Conservation (phyloP, 1,140 invertebrate species). For the Zaprionus inermis region DNA sequence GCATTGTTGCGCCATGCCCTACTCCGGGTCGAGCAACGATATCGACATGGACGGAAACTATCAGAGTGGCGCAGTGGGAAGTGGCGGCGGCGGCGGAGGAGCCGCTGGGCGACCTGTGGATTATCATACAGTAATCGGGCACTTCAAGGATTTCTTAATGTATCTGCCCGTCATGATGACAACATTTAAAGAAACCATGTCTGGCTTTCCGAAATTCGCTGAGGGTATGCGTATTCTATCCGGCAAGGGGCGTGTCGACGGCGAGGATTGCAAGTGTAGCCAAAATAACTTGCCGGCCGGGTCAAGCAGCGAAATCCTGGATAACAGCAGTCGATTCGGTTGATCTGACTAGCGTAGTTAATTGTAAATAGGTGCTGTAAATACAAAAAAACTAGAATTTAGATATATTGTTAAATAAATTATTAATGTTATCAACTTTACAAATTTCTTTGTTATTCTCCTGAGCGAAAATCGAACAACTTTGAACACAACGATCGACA, state of each 20-base stretch:
- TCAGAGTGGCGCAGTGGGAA: conserved; percentile 20
- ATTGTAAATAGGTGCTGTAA: conserved; percentile 47
- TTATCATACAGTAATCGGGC: conserved; percentile 72
- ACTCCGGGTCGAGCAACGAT: conserved; percentile 47
- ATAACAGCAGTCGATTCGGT: conserved; percentile 60
- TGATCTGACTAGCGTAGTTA: conserved; percentile 7
- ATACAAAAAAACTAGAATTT: neutral
- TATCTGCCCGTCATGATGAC: conserved; percentile 82
- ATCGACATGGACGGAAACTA: conserved; percentile 56
- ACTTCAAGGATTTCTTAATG: conserved; percentile 82
- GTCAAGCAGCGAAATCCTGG: conserved; percentile 55
- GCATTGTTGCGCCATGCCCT: conserved; percentile 44
- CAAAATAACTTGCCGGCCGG: conserved; percentile 41
- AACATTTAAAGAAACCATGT: conserved; percentile 75
- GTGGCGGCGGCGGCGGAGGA: neutral
- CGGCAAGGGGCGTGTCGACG: conserved; percentile 56
- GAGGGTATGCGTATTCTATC: conserved; percentile 74
- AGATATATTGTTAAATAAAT: conserved; percentile 8
- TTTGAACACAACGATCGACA: too few species aligned
- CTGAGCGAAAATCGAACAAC: too few species aligned
- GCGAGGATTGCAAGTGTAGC: conserved; percentile 73
- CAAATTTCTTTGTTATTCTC: too few species aligned
- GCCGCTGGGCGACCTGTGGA: conserved; percentile 49
- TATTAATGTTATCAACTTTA: neutral
- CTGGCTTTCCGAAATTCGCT: conserved; percentile 78